phyloP scores from a whole-genome alignment of 2,888 invertebrate species.

The Heliconius aoede region DNA sequence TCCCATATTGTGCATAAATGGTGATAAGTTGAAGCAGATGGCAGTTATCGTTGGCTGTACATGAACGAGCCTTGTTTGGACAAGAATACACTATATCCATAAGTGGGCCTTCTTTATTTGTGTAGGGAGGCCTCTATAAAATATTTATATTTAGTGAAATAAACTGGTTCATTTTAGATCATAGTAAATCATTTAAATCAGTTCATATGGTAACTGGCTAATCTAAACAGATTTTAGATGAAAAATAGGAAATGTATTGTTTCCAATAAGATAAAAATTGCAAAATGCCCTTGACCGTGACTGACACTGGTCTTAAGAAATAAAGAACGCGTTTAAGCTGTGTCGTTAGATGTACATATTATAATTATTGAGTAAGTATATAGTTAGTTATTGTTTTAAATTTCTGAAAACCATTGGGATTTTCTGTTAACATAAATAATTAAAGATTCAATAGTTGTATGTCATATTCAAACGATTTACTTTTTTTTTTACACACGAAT shows the following conservation, averaged over 20 bases:
- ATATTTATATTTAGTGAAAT: neutral
- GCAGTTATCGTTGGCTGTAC: conserved; percentile 61
- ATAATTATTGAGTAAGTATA: too few relatives aligned
- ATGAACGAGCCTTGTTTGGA: conserved; percentile 51
- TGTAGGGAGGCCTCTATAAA: neutral
- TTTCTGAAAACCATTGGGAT: too few relatives aligned
- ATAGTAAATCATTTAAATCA: neutral
- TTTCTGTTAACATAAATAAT: too few relatives aligned
- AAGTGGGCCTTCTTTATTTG: conserved; percentile 17
- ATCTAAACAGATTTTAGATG: neutral
- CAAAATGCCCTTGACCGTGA: conserved; percentile 2
- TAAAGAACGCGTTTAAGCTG: too few relatives aligned
- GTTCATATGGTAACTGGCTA: neutral
- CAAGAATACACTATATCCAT: conserved; percentile 42
- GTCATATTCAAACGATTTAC: too few relatives aligned
- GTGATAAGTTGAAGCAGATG: conserved; percentile 44
- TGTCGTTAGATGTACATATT: neutral
- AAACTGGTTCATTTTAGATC: neutral
- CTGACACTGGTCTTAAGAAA: too few relatives aligned
- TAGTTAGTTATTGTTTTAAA: too few relatives aligned
- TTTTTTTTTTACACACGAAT: too few relatives aligned
- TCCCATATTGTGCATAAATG: conserved; percentile 31
- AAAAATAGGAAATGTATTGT: neutral
- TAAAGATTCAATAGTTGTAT: too few relatives aligned
- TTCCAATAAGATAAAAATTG: neutral